Evolutionary conservation across 2,888 invertebrate genomes (phyloP), one percentile per base, ranked within the genome.

Genomic region (Lapara coniferarum): DNA sequence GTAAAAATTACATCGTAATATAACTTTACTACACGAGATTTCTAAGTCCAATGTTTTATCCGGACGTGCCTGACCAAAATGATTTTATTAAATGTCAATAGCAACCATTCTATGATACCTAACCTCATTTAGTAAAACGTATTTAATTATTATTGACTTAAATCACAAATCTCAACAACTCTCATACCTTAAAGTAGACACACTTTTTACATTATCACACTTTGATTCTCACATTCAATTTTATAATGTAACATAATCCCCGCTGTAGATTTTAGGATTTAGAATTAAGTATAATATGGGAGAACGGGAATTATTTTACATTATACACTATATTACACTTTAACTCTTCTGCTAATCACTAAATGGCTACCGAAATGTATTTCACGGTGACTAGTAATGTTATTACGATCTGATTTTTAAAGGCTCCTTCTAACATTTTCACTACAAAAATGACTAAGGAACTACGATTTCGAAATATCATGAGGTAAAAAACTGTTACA

Each of bases 81-180:
- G n/a, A 30, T 16, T 4, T 3, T n/a, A 0, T 19, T 5, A 66
- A 19, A 14, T 25, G 25, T 53, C 51, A 66, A 19, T 37, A 37
- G 37, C 37, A 37, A 37, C 14, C 7, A 44, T 59, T n/a, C 25
- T 51, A 16, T 52, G 37, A n/a, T 52, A 37, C 58, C 67, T 69
- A 63, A 71, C 66, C 67, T 69, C 70, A 73, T 76, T 76, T 77
- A 78, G 78, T 87, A 66, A 63, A 59, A 63, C 19, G 46, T 19
- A 51, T 37, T 44, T 52, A 81, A 80, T 81, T 81, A 82, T 76
- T 81, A 85, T 85, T 85, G 86, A 81, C 81, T 86, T 87, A 91
- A 79, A 91, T 91, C 90, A 90, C 91, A 91, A 84, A 88, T 88
- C 80, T 83, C 85, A 85, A 81, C 77, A 83, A 84, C 80, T 82